Evolutionary conservation across 2,888 invertebrate genomes (phyloP), one percentile per base, ranked within the genome.

Genomic region (Megaustenia siamemsis): DNA sequence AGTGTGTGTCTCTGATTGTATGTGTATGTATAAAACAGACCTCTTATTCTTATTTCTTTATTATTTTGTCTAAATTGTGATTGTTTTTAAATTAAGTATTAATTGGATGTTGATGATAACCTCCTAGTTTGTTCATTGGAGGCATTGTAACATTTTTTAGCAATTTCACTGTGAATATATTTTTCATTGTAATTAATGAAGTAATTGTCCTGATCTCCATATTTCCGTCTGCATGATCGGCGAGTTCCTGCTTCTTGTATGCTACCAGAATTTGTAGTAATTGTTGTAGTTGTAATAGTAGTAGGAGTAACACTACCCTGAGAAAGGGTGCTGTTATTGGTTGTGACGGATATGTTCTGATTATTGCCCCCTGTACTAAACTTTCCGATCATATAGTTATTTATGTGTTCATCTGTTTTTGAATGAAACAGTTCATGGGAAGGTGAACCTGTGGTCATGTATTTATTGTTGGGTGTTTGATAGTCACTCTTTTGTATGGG

Each of bases 131-230:
- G 40, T 6, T 78, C 69, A 21, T 56, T 78, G 10, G 71, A 60
- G 5, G 43, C 56, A 40, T 73, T 84, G 71, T 71, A 79, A n/a
- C 71, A 71, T 1, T 40, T n/a, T 21, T 60, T 40, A 43, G 18
- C 28, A 24, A 24, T 69, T 21, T 35, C 32, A 32, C 53, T 60
- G 5, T 80, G 63, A n/a, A 84, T 63, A 45, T 66, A 69, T 43
- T 84, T 84, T 32, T 80, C 80, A 21, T 66, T 80, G 5, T 80
- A 80, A 49, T 84, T 84, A 43, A 84, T 84, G 21, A 84, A 66
- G 49, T 84, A 84, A 40, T 84, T 80, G 18, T 84, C 84, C 28
- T 80, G 80, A 10, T 80, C 84, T 63, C 75, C 60, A 32, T 63
- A 80, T 45, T 75, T 79, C 75, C 68, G 38, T 24, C 84, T 73